These are phyloP conservation scores for Reinhardtius hippoglossoides DNA, from an alignment of 2,113 vertebrate species.

Conservation along the genomic window DNA sequence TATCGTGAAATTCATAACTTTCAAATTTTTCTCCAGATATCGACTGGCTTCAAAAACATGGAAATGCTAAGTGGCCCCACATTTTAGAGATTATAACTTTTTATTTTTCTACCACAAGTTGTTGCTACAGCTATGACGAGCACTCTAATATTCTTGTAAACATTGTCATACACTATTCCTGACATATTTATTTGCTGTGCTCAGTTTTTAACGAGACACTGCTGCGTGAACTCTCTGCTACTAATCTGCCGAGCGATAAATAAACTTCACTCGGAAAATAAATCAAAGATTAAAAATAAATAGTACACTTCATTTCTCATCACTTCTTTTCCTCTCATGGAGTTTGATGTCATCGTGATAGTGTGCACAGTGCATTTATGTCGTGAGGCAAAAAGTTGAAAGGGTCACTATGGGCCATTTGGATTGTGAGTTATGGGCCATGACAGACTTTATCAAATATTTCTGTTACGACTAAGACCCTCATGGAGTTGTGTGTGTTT, in stretches of 20 bases:
- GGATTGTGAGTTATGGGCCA: conserved; percentile 50
- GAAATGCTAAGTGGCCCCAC: conserved; percentile 5
- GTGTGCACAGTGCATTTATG: conserved; percentile 11
- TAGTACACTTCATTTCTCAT: not conserved
- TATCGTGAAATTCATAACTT: not conserved
- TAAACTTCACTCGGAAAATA: not conserved
- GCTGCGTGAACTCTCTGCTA: not conserved
- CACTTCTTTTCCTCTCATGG: not conserved
- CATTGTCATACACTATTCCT: conserved; percentile 8
- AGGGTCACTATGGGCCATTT: conserved; percentile 47
- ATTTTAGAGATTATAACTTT: too few relatives aligned
- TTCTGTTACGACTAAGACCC: conserved; percentile 49
- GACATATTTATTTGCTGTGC: conserved; percentile 16
- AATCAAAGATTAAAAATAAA: too few relatives aligned
- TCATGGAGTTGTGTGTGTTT: conserved; percentile 51
- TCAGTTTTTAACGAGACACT: not conserved
- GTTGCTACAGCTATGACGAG: conserved; percentile 1
- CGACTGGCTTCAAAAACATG: not conserved
- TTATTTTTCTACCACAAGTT: conserved; percentile 8
- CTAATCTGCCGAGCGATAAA: not conserved
- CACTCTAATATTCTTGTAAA: conserved; percentile 15
- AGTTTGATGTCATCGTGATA: not conserved
- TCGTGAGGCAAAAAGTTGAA: conserved; percentile 24
- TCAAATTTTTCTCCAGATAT: conserved; percentile 1
- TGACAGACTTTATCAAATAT: conserved; percentile 67